These are phyloP conservation scores for Venustaconcha ellipsiformis DNA, from an alignment of 1,140 invertebrate genomes.

Conservation along the genomic window DNA sequence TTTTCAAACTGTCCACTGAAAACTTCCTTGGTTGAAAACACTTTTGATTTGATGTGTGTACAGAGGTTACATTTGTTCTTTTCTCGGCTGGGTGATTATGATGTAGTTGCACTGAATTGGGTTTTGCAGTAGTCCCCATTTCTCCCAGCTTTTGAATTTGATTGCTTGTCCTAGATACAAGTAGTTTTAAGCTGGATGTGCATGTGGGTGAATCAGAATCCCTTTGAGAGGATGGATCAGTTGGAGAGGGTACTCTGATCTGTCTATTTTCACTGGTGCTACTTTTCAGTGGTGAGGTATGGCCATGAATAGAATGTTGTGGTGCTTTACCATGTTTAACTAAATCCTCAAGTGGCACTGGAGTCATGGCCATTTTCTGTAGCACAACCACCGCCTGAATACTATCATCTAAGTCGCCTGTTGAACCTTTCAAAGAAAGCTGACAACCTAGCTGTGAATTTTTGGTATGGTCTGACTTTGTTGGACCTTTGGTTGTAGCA, in stretches of 20 bases:
- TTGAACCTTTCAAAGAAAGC: slow-evolving; percentile 15
- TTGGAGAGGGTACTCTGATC: too few relatives aligned
- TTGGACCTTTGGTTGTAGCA: neutral
- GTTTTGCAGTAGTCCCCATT: too few relatives aligned
- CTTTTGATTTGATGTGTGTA: neutral
- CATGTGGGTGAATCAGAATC: too few relatives aligned
- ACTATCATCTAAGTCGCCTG: slow-evolving; percentile 31
- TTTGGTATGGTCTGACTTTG: slow-evolving; percentile 1
- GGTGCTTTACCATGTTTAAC: too few relatives aligned
- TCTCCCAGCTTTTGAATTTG: too few relatives aligned
- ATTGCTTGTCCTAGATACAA: too few relatives aligned
- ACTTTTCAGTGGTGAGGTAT: slow-evolving; percentile 9
- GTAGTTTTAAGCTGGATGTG: too few relatives aligned
- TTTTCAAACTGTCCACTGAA: slow-evolving; percentile 18
- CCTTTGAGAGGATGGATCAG: too few relatives aligned
- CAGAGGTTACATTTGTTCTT: too few relatives aligned
- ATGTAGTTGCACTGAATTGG: too few relatives aligned
- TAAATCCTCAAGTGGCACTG: neutral
- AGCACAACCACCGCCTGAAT: slow-evolving; percentile 30
- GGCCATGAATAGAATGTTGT: too few relatives aligned
- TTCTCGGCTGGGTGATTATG: too few relatives aligned
- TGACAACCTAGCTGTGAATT: slow-evolving; percentile 12
- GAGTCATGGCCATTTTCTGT: slow-evolving; percentile 15
- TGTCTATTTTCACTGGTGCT: slow-evolving; percentile 12
- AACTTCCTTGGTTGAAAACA: slow-evolving; percentile 22